Base-by-base conservation (phyloP, 2,113 vertebrate genomes). In the Corynorhinus townsendii region DNA sequence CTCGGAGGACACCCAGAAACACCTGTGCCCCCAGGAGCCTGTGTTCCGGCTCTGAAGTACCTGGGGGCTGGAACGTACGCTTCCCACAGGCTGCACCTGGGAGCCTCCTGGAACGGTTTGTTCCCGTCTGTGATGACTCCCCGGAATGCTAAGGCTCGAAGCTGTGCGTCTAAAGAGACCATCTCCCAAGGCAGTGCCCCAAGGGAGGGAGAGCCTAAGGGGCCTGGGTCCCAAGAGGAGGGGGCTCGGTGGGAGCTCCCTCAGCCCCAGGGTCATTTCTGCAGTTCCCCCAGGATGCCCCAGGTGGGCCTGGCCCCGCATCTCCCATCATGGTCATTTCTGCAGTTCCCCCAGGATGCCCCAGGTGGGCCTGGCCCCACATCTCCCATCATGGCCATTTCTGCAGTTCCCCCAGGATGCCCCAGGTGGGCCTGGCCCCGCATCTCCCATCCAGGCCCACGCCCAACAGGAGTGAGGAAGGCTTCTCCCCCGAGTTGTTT, bases 91-190 rank as follows among this genome's bases (percentile, higher is more conserved):
- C 75, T 54, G 54, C 11, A 77, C 90, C 86, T 7, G 26, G 47
- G 87, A 92, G 54, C 90, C 86, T 90, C 82, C 81, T 73, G 30
- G 72, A 91, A 45, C 40, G 3, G 54, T 71, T 22, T 35, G 81
- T 86, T 71, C 68, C n/a, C 16, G 5, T 90, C 86, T 77, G 62
- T n/a, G 30, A 85, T 85, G 85, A 85, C 68, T 72, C 47, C 40
- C 45, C 69, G 93, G 90, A 92, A 93, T 75, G 84, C 81, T 11
- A 28, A 82, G 47, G 35, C 92, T 96, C 91, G 71, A 9, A 80
- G 24, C 64, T 72, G 49, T 52, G 80, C 12, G 14, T 54, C 81
- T 79, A 12, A 24, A 71, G 84, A 94, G 54, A 49, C 9, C 7
- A 4, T 85, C 56, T 90, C 47, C 71, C 43, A 10, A 88, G 66